Conservation (phyloP, 2,888 invertebrate genomes). For the Agonopterix heracliana region DNA sequence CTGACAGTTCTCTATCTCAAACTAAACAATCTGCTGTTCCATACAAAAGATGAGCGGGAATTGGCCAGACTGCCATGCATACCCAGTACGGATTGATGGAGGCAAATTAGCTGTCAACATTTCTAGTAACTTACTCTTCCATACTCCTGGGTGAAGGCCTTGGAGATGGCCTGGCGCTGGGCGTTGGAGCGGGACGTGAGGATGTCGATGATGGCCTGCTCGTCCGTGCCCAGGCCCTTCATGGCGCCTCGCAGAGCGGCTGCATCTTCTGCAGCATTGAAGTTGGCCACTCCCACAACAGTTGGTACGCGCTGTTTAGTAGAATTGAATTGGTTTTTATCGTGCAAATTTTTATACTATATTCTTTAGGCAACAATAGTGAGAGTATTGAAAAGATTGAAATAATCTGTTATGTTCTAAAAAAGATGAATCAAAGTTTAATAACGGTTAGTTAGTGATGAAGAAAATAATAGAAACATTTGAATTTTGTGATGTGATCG, state of each 20-base stretch:
- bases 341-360: constrained; percentile 3
- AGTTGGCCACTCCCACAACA: constrained; percentile 73
- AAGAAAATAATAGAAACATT: too few species aligned
- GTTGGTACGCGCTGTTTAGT: constrained; percentile 69
- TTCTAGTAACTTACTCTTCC: constrained; percentile 61
- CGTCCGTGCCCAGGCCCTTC: constrained; percentile 87
- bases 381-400: neutral
- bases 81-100: too few species aligned
- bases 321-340: neutral
- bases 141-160: constrained; percentile 76
- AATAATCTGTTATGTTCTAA: too few species aligned
- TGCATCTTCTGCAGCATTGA: constrained; percentile 80
- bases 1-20: too few species aligned
- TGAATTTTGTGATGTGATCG: too few species aligned
- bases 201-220: constrained; percentile 84
- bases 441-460: too few species aligned
- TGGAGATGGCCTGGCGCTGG: constrained; percentile 83
- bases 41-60: too few species aligned
- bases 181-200: constrained; percentile 80
- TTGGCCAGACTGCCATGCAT: too few species aligned
- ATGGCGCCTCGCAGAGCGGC: constrained; percentile 80
- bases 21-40: too few species aligned
- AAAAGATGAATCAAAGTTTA: too few species aligned
- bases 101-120: neutral
- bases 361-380: neutral